Conservation (phyloP, 2,113 vertebrate species). For the Prolemur simus region DNA sequence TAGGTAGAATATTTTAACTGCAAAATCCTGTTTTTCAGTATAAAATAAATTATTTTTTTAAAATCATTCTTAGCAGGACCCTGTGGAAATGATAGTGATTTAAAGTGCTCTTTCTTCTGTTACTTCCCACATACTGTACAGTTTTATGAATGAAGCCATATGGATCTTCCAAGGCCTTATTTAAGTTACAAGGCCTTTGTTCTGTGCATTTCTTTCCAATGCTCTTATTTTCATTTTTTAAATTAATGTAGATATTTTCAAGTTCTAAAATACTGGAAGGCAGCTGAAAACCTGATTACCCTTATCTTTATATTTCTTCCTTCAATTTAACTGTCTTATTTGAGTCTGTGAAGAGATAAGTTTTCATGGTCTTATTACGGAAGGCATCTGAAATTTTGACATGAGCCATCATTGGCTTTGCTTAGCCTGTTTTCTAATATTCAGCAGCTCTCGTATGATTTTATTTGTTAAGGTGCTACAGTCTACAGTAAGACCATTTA, state of each 20-base stretch:
- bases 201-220: not conserved
- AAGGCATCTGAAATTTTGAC: slow-evolving; percentile 20
- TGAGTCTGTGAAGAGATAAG: not conserved
- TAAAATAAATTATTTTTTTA: slow-evolving; percentile 28
- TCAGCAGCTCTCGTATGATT: not conserved
- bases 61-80: not conserved
- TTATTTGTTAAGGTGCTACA: not conserved
- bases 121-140: not conserved
- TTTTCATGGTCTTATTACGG: slow-evolving; percentile 3
- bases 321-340: not conserved
- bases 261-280: slow-evolving; percentile 9
- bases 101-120: not conserved
- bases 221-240: slow-evolving; percentile 13
- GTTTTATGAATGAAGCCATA: not conserved
- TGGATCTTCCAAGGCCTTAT: not conserved
- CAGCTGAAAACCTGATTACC: not conserved
- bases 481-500: not conserved
- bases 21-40: not conserved
- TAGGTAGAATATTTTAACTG: not conserved
- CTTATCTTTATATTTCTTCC: slow-evolving; percentile 8
- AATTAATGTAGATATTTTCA: not conserved
- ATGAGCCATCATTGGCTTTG: not conserved
- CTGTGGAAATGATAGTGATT: not conserved
- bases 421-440: not conserved
- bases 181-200: not conserved